A percentile compares a stretch with the other conserved stretches of the same genome.
phyloP scores from a whole-genome alignment of 1,140 invertebrate species.

The Eupeodes corollae region DNA sequence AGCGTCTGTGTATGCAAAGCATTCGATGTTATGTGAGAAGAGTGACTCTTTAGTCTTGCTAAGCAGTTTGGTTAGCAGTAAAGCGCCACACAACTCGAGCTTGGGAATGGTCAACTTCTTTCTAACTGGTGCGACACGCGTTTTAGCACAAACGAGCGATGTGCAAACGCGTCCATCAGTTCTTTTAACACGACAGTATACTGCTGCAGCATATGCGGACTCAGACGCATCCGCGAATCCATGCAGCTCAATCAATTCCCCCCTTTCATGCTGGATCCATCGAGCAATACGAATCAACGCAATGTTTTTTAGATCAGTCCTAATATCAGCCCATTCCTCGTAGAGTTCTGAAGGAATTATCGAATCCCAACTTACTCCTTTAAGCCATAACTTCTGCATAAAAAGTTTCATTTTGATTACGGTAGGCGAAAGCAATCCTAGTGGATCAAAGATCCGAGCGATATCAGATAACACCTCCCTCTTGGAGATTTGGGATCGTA shows the following conservation, averaged over 20 bases:
- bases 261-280: background rate
- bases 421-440: constrained; percentile 29
- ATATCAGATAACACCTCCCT: constrained; percentile 18
- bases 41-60: background rate
- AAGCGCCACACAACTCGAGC: constrained; percentile 12
- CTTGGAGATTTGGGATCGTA: constrained; percentile 15
- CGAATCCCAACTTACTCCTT: constrained; percentile 27
- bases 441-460: constrained; percentile 20
- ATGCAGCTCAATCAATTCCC: constrained; percentile 12
- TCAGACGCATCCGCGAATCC: constrained; percentile 32
- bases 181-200: constrained; percentile 32
- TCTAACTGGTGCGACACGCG: constrained; percentile 6
- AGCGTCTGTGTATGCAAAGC: constrained; percentile 7
- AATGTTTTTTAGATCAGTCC: constrained; percentile 10
- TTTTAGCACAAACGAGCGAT: constrained; percentile 8
- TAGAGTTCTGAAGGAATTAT: constrained; percentile 8
- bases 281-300: background rate
- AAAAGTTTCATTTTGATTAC: constrained; percentile 30
- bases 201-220: constrained; percentile 22
- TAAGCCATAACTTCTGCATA: constrained; percentile 32
- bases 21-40: background rate
- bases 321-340: constrained; percentile 12
- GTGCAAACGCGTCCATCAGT: too few species aligned
- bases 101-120: constrained; percentile 8
- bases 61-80: constrained; percentile 6